Conservation (phyloP, 2,888 invertebrate genomes). For the Dromius quadrimaculatus region DNA sequence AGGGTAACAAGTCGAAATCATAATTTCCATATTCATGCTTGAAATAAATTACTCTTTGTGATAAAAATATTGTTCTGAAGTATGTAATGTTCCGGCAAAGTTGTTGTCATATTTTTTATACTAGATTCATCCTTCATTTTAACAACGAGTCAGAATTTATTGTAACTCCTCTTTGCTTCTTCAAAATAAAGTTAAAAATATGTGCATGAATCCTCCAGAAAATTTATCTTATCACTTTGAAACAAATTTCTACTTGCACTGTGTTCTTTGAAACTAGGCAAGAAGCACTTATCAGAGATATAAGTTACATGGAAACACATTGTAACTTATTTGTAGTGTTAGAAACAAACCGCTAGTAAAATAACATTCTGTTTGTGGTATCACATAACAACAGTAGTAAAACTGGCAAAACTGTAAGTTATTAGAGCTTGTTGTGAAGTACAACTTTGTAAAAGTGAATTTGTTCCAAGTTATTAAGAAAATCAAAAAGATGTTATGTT, state of each 20-base stretch:
- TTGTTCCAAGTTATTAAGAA: constrained; percentile 30
- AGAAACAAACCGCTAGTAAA: constrained; percentile 1
- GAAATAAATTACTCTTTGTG: neutral
- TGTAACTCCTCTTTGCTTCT: too few species aligned
- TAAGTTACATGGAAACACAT: constrained; percentile 7
- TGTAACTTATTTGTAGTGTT: constrained; percentile 23
- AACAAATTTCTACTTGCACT: too few species aligned
- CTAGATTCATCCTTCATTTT: too few species aligned
- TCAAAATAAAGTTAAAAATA: too few species aligned
- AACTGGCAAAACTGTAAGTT: constrained; percentile 23
- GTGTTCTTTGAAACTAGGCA: too few species aligned
- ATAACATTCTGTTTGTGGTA: constrained; percentile 11
- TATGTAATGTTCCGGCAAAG: too few species aligned
- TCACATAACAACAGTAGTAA: neutral
- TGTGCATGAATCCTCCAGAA: too few species aligned
- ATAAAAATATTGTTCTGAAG: neutral
- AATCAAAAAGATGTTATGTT: constrained; percentile 31
- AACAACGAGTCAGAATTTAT: too few species aligned
- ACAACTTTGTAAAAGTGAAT: constrained; percentile 14
- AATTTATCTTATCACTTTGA: too few species aligned
- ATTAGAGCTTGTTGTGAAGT: constrained; percentile 24
- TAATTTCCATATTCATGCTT: constrained; percentile 16
- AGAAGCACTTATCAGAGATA: too few species aligned
- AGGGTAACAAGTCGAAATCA: neutral
- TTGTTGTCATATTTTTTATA: too few species aligned